Evolutionary conservation across 1,140 invertebrate genomes (phyloP), one percentile per base, ranked within the genome.

Genomic region (Scaptomyza montana): DNA sequence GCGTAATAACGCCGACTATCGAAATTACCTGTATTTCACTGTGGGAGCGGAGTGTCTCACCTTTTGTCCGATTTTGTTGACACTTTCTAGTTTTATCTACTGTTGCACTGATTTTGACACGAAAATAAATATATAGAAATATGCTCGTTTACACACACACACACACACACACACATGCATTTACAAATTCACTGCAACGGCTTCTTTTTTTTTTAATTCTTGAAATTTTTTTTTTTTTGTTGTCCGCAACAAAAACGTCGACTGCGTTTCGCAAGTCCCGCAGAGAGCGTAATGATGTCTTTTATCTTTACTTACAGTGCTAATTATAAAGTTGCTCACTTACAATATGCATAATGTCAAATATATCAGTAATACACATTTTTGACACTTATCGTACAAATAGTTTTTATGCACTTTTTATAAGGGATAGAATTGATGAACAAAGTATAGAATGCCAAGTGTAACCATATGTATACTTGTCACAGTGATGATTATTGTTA

Each of bases 221-320:
- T 33, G 30, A 2, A 6, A 5, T 33, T 6, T 6, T 33, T 33
- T 33, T 33, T 33, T 33, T 5, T 33, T 33, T 5, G 30, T 33
- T 65, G 46, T 9, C 16, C 68, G 46, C 62, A 59, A 65, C 19
- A 41, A 28, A 28, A 63, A 39, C 41, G 13, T 53, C 33, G 39
- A 71, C 30, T 47, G 53, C 12, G 46, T 28, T n/a, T 21, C 46
- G 47, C 36, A 59, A 41, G 55, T 30, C 21, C 13, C 28, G 28
- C 54, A 36, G 28, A 33, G 4, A n/a, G n/a, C 53, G 54, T 8
- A 41, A 57, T 59, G 39, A 21, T 59, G 25, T 53, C 25, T 25
- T 30, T 53, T 47, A 19, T 59, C 54, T 45, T 51, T 71, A 71
- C 68, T 71, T 71, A 71, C 68, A 66, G 62, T 45, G 54, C 47